Base-by-base conservation (phyloP, 2,113 vertebrate species). In the Leptocoma aspasia region DNA sequence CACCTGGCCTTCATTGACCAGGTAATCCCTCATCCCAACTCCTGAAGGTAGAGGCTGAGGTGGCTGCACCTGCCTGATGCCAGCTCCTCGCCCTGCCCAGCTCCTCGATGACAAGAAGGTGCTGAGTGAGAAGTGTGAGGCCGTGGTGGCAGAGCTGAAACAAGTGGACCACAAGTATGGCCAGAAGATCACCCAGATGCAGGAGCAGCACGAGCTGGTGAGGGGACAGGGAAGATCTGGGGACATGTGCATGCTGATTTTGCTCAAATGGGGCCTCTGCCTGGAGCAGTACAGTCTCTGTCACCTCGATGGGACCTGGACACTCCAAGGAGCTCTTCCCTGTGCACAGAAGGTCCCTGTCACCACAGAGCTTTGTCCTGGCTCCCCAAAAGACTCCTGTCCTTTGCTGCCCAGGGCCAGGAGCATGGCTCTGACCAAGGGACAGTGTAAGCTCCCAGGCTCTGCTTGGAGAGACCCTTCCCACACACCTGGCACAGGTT, bases 1-100 rank as follows among this genome's bases (percentile, higher is more conserved):
- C 99, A 99, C 66, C 97, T 99, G 70, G 77, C 98, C 13, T 99
- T 99, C 97, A 99, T 99, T 0, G 99, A 99, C 96, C 99, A 99
- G 99, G 99, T 99, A 95, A 69, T 6, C 14, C 23, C 71, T 41
- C 41, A 16, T 12, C 4, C 57, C 2, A 4, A 0, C 66, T 53
- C 65, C 75, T 23, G 37, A 49, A 35, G 50, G 57, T 49, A 6
- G 64, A 28, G 33, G 15, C 31, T 14, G 66, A 44, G 30, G 60
- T 50, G 54, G 44, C 59, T 52, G 33, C 42, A 3, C 30, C 30
- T 78, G 31, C 64, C 75, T 52, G 22, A 75, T 28, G 26, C 82
- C 6, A 2, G 19, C 33, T 39, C 22, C 82, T 42, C 0, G 0
- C 54, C 60, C 47, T 64, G 30, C 49, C 13, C 97, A 99, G 99